These are phyloP conservation scores for Echinops telfairi DNA, from an alignment of 2,113 vertebrate genomes.

Conservation along the genomic window DNA sequence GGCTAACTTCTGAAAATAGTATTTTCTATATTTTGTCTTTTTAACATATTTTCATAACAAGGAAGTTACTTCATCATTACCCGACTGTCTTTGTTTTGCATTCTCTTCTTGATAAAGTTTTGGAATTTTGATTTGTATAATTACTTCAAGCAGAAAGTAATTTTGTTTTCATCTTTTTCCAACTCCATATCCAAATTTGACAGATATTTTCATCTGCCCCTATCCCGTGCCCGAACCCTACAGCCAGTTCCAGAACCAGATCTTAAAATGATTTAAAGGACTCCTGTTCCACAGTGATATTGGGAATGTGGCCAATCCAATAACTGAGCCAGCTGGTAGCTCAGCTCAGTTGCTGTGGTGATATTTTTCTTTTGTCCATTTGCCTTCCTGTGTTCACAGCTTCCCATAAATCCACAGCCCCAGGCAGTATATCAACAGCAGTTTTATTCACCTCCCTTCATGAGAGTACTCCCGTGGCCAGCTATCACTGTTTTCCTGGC, in stretches of 20 bases:
- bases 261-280: conserved; percentile 45
- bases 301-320: background rate
- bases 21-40: conserved; percentile 25
- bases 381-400: background rate
- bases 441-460: conserved; percentile 28
- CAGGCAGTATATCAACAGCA: background rate
- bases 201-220: conserved; percentile 35
- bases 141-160: conserved; percentile 20
- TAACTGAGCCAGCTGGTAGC: conserved; percentile 1
- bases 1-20: conserved; percentile 17
- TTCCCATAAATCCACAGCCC: conserved; percentile 6
- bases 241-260: conserved; percentile 11
- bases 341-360: conserved; percentile 40
- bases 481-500: background rate
- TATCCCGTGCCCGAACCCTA: background rate
- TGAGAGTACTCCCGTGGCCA: background rate
- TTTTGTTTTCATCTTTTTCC: conserved; percentile 30
- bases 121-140: conserved; percentile 46
- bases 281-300: background rate
- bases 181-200: background rate
- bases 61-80: conserved; percentile 15
- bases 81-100: conserved; percentile 40
- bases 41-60: conserved; percentile 5
- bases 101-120: conserved; percentile 46
- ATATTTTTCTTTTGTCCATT: conserved; percentile 51